phyloP scores from a whole-genome alignment of 2,888 invertebrate species.

The Mantis religiosa region DNA sequence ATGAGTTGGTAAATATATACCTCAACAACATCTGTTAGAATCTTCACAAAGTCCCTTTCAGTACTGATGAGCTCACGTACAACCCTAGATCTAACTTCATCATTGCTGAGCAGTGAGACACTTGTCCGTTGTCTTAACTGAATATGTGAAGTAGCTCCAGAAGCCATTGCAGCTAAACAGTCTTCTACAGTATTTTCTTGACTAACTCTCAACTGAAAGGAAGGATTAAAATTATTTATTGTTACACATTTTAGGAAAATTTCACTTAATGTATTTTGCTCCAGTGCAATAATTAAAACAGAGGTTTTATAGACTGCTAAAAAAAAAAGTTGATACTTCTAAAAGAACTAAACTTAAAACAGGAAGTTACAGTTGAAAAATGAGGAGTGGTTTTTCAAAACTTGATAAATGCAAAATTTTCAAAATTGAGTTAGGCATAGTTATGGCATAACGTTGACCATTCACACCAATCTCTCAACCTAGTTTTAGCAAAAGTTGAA shows the following conservation, averaged over 20 bases:
- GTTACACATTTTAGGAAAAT: neutral
- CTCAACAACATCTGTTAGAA: conserved; percentile 59
- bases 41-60: conserved; percentile 79
- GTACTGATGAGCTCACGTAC: conserved; percentile 78
- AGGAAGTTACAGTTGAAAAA: too few relatives aligned
- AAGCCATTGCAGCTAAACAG: conserved; percentile 55
- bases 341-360: too few relatives aligned
- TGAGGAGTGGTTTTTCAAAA: too few relatives aligned
- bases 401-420: too few relatives aligned
- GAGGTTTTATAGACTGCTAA: too few relatives aligned
- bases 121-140: conserved; percentile 52
- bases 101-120: conserved; percentile 54
- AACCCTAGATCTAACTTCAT: conserved; percentile 63
- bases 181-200: conserved; percentile 62
- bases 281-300: too few relatives aligned
- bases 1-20: conserved; percentile 31
- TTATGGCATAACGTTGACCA: too few relatives aligned
- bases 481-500: too few relatives aligned
- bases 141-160: conserved; percentile 46
- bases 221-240: neutral
- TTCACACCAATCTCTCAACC: too few relatives aligned
- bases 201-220: conserved; percentile 55
- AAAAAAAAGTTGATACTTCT: too few relatives aligned
- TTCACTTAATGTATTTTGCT: neutral
- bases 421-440: too few relatives aligned